Evolutionary conservation across 2,113 vertebrate genomes (phyloP).

Genomic region (Recurvirostra avosetta): DNA sequence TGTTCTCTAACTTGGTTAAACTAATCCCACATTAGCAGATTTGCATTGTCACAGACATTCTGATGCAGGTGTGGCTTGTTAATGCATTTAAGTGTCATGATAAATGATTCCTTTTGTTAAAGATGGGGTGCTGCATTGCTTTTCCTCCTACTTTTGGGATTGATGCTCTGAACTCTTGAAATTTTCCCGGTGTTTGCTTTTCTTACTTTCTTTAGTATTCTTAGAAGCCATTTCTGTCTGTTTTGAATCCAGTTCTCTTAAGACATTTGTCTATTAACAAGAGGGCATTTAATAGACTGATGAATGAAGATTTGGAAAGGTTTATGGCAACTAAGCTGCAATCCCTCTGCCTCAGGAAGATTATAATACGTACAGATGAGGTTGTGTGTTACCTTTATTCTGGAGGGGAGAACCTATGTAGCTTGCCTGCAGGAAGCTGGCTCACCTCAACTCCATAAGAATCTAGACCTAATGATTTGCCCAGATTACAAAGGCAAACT

Average conservation of each 20-base stretch:
- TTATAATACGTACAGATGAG: rapidly evolving
- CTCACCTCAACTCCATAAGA: background rate
- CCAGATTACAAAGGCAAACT: background rate
- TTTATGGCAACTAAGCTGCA: background rate
- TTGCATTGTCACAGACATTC: conserved; percentile 28
- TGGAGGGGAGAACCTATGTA: background rate
- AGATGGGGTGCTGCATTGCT: background rate
- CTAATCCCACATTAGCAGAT: conserved; percentile 43
- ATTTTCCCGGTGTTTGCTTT: background rate
- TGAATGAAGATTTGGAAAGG: background rate
- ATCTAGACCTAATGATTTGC: background rate
- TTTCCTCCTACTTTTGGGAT: conserved; percentile 8
- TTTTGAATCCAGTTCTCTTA: background rate
- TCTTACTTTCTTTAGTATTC: background rate
- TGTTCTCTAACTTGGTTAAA: conserved; percentile 62
- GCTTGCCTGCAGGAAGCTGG: background rate
- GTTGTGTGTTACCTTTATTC: background rate
- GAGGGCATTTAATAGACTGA: background rate
- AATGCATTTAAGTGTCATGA: conserved; percentile 31
- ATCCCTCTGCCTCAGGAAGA: background rate
- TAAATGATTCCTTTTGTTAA: conserved; percentile 60
- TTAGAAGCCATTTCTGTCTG: conserved; percentile 3
- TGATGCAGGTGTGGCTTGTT: conserved; percentile 40
- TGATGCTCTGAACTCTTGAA: background rate
- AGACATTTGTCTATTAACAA: background rate